Evolutionary conservation across 2,888 invertebrate genomes (phyloP), one percentile per base, ranked within the genome.

Genomic region (Drosophila tanythrix): DNA sequence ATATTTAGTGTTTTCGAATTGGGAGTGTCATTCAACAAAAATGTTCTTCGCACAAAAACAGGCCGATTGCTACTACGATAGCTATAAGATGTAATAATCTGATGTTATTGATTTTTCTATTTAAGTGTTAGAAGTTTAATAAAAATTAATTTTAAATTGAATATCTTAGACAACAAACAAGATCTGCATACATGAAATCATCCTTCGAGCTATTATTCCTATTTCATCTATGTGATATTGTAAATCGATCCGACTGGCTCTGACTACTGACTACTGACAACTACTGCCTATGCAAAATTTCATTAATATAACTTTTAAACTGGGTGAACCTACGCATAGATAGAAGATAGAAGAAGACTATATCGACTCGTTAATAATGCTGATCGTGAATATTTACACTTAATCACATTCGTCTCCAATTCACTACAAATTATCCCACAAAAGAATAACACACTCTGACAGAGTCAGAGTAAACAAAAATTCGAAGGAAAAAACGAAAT

Each of bases 401-500:
- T 43, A 6, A 36, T 46, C 25, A 25, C 13, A 21, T 13, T 21
- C 13, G 46, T 21, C 21, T 21, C 46, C 13, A 46, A 21, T 13
- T 13, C 21, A 21, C 21, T 21, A 13, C 46, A 15, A 46, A 46
- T 8, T 46, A 25, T 15, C 8, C 15, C 15, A 15, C 25, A 25
- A 25, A 46, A 46, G 7, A 46, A 25, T 8, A 46, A 8, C 25
- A 46, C 15, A 15, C 8, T 15, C 25, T 46, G 3, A 1, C 46
- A 15, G 13, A 46, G 21, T 25, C 25, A 46, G 46, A 46, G 46
- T 25, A 46, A 62, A 70, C 38, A 48, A 46, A 57, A 57, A 58
- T 4, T 21, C 21, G 21, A 69, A 71, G 65, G 11, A 62, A 50
- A 40, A 52, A 40, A 64, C 51, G 29, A 69, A 35, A 36, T 64